Conservation (phyloP, 2,113 vertebrate genomes). For the Bagarius yarrelli region DNA sequence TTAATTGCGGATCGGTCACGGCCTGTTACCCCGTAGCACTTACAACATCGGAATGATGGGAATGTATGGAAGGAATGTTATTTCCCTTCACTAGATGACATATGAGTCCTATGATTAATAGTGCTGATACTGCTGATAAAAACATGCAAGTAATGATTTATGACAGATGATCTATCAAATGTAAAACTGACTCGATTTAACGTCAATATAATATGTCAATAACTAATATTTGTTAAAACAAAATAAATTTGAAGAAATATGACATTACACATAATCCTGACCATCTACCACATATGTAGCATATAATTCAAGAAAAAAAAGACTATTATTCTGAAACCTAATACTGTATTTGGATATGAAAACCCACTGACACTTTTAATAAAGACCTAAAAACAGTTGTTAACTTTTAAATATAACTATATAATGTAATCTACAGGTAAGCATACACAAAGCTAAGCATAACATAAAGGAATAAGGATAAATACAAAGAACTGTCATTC, state of each 20-base stretch:
- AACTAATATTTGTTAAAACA: no score
- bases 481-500: neutral
- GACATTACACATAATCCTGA: neutral
- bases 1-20: conserved; percentile 49
- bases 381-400: neutral
- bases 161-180: neutral
- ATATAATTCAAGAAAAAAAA: neutral
- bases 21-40: neutral
- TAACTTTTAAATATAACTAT: neutral
- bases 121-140: neutral
- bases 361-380: neutral
- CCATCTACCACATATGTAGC: neutral
- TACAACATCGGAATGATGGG: neutral
- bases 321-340: neutral
- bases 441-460: neutral
- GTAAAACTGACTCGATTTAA: neutral
- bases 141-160: neutral
- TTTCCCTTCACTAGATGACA: neutral
- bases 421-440: neutral
- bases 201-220: no score
- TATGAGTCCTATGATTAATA: neutral
- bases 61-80: neutral
- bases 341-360: neutral
- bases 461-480: neutral
- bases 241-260: neutral